These are phyloP conservation scores for Orthosia cruda DNA, from an alignment of 2,888 invertebrate species.

Conservation along the genomic window DNA sequence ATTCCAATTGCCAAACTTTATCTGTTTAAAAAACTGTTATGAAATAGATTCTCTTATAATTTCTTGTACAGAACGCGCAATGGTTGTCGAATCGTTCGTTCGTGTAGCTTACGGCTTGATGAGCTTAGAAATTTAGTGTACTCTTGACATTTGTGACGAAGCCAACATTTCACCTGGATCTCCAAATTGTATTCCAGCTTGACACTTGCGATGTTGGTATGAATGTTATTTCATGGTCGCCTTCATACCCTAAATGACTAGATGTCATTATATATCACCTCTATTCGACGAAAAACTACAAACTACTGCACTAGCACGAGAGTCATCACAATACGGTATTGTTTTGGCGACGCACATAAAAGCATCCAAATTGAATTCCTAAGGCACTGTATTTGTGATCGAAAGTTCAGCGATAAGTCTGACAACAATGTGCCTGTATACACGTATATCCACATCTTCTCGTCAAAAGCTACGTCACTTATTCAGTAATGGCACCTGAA, in stretches of 20 bases:
- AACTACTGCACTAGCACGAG: conserved; percentile 14
- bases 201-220: conserved; percentile 36
- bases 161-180: conserved; percentile 46
- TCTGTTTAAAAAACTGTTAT: too few species aligned
- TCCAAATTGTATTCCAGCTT: conserved; percentile 37
- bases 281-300: background rate
- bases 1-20: too few species aligned
- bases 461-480: conserved; percentile 18
- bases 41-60: too few species aligned
- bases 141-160: conserved; percentile 58
- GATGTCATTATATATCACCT: background rate
- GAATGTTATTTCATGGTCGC: conserved; percentile 22
- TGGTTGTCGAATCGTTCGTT: conserved; percentile 12
- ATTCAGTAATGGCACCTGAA: conserved; percentile 16
- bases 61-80: conserved; percentile 15
- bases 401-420: conserved; percentile 36
- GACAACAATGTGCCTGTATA: conserved; percentile 25
- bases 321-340: conserved; percentile 32
- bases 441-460: background rate
- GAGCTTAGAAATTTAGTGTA: conserved; percentile 43
- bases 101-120: conserved; percentile 16
- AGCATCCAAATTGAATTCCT: conserved; percentile 71
- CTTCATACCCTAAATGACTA: background rate
- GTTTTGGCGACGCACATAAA: conserved; percentile 67
- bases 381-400: conserved; percentile 58